Conservation (phyloP, 2,113 vertebrate species). For the Isurus oxyrinchus region DNA sequence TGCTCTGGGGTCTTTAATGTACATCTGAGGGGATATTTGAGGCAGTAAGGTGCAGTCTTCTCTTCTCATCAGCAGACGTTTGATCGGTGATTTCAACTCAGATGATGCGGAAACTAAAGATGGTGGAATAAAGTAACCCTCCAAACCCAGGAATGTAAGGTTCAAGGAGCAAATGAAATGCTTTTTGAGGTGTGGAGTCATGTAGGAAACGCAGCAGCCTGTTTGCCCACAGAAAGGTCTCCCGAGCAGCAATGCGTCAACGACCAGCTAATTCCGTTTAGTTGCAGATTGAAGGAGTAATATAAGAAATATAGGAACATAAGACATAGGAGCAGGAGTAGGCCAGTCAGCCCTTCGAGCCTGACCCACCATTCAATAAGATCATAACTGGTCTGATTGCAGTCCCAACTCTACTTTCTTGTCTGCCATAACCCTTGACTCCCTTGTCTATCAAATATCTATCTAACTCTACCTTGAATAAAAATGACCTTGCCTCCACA, state of each 20-base stretch:
- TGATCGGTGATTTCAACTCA: neutral
- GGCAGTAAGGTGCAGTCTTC: neutral
- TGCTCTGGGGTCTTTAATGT: neutral
- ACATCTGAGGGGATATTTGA: neutral
- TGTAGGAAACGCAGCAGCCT: neutral
- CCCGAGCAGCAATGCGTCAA: neutral
- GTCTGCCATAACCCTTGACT: no score
- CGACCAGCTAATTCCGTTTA: neutral
- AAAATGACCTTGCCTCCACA: no score
- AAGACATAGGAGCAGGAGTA: no score
- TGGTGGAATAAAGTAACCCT: neutral
- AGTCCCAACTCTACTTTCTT: no score
- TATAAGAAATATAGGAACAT: neutral
- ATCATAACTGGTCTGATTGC: no score
- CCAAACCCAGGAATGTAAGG: neutral
- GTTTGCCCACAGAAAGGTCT: neutral
- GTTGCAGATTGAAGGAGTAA: neutral
- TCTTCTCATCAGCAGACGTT: neutral
- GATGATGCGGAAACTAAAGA: neutral
- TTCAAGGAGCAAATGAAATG: neutral
- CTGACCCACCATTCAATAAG: no score
- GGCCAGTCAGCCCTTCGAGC: no score
- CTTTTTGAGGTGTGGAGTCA: neutral
- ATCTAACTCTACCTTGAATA: no score
- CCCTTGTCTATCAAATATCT: no score